A percentile compares a stretch with the other conserved stretches of the same genome.
phyloP scores from a whole-genome alignment of 2,797 vertebrate genomes.

The Manis pentadactyla region DNA sequence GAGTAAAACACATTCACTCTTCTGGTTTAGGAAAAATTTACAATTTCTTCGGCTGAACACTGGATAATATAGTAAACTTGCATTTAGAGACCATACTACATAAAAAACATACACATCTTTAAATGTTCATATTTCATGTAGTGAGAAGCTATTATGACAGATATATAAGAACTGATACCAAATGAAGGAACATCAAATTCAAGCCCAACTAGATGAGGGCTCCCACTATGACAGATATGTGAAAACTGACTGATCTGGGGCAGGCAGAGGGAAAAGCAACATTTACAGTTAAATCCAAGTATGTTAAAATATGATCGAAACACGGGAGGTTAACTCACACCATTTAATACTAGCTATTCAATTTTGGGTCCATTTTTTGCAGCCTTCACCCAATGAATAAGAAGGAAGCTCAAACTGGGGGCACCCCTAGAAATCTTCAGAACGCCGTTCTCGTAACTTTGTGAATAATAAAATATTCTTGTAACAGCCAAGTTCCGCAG shows the following conservation, averaged over 20 bases:
- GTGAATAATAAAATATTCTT: neutral
- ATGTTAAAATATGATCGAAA: constrained; percentile 18
- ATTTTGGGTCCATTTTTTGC: neutral
- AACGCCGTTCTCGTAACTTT: neutral
- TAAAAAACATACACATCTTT: neutral
- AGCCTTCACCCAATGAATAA: constrained; percentile 35
- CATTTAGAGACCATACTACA: neutral
- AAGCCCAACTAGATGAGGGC: neutral
- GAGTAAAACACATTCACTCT: neutral
- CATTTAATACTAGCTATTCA: neutral
- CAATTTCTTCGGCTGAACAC: constrained; percentile 2
- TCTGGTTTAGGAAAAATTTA: neutral
- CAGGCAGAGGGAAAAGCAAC: neutral
- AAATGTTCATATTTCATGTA: neutral
- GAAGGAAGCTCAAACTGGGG: neutral
- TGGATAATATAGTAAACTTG: neutral
- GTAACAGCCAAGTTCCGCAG: neutral
- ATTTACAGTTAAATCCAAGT: neutral
- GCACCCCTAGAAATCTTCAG: neutral
- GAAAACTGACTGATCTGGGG: neutral
- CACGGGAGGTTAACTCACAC: neutral
- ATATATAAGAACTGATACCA: neutral
- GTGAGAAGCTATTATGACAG: neutral
- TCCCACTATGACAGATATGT: neutral
- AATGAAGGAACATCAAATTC: constrained; percentile 15